Conservation (phyloP, 1,140 invertebrate species). For the Drosophila funebris region DNA sequence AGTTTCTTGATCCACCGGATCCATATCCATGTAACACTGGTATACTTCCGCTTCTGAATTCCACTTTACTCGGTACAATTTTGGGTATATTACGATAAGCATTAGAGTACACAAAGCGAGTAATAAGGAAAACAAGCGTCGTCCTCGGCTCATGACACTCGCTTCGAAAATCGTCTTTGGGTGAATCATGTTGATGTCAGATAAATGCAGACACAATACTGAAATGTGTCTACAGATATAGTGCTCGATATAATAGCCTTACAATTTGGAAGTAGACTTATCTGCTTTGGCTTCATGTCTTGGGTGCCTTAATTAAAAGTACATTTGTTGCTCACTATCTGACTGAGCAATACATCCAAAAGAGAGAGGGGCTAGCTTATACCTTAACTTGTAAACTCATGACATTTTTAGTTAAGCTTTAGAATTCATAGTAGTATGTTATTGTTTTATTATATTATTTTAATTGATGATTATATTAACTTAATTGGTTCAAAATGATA, state of each 20-base stretch:
- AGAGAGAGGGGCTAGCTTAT: too few species aligned
- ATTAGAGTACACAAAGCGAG: background rate
- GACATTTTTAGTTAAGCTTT: too few species aligned
- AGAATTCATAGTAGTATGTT: too few species aligned
- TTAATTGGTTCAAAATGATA: too few species aligned
- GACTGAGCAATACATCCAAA: too few species aligned
- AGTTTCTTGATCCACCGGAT: background rate
- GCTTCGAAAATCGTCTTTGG: background rate
- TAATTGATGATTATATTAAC: too few species aligned
- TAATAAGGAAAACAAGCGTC: background rate
- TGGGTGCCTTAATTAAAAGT: constrained; percentile 75
- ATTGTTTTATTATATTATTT: too few species aligned
- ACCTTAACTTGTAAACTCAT: too few species aligned
- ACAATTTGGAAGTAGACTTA: too few species aligned
- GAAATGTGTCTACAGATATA: background rate
- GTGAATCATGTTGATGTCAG: background rate
- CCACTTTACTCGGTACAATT: background rate
- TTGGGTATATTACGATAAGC: background rate
- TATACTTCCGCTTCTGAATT: background rate
- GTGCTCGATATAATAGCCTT: too few species aligned
- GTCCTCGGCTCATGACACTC: background rate
- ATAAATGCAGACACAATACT: constrained; percentile 58
- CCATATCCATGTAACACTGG: background rate
- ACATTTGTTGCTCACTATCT: too few species aligned
- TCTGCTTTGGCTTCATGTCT: constrained; percentile 8